Conservation (phyloP, 2,113 vertebrate species). For the Erythrocercus mccallii region DNA sequence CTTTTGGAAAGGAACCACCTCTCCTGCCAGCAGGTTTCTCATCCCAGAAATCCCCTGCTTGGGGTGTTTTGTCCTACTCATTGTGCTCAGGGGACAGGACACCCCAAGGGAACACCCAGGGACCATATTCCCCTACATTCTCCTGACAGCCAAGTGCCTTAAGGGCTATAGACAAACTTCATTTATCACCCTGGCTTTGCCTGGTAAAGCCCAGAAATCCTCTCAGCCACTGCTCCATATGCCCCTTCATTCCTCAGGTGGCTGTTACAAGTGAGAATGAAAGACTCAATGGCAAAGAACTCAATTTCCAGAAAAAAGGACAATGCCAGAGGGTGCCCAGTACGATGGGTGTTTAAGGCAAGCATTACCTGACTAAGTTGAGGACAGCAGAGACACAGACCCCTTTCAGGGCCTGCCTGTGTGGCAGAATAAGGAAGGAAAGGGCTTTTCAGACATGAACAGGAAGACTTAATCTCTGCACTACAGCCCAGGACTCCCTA, state of each 20-base stretch:
- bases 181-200: not conserved
- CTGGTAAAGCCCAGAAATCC: not conserved
- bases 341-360: not conserved
- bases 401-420: fast-evolving
- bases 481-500: not conserved
- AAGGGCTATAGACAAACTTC: not conserved
- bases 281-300: not conserved
- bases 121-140: not conserved
- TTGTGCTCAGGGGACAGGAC: not conserved
- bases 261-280: not conserved
- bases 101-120: not conserved
- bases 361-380: not conserved
- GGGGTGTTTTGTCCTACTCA: not conserved
- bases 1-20: not conserved
- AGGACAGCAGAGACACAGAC: not conserved
- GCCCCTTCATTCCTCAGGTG: not conserved
- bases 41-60: not conserved
- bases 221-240: fast-evolving
- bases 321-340: not conserved
- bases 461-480: not conserved
- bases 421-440: not conserved
- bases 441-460: not conserved
- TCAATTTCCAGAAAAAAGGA: not conserved
- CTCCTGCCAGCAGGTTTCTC: not conserved
- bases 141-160: not conserved